Evolutionary conservation across 1,140 invertebrate genomes (phyloP).

Genomic region (Tribolium madens): DNA sequence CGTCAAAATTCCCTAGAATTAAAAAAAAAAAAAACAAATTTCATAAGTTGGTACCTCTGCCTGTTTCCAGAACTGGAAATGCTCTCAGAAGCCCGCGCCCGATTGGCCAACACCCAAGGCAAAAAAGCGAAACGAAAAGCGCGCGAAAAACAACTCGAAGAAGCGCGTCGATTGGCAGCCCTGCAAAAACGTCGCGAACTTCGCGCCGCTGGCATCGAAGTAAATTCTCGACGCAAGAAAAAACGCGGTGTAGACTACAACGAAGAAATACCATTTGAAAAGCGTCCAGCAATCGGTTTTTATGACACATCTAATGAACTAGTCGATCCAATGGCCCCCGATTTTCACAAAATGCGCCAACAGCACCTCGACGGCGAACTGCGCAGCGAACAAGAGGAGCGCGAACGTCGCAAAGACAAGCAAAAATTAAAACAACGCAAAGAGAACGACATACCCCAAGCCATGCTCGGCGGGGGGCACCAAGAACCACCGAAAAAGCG

Average conservation of each 20-base stretch:
- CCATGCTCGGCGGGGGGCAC: no score
- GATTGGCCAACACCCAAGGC: conserved; percentile 98
- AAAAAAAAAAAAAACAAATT: no score
- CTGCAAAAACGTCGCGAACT: conserved; percentile 97
- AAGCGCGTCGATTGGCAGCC: conserved; percentile 94
- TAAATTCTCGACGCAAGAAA: conserved; percentile 78
- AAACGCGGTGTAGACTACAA: conserved; percentile 97
- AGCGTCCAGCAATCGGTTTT: conserved; percentile 90
- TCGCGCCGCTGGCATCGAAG: conserved; percentile 95
- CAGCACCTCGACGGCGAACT: conserved; percentile 95
- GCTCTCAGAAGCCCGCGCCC: conserved; percentile 97
- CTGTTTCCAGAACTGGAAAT: conserved; percentile 91
- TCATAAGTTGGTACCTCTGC: no score
- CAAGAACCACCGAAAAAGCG: conserved; percentile 93
- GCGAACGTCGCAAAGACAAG: conserved; percentile 81
- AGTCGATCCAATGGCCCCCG: conserved; percentile 88
- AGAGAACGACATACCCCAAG: conserved; percentile 95
- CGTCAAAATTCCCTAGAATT: no score
- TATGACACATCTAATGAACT: conserved; percentile 93
- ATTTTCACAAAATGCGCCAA: conserved; percentile 90
- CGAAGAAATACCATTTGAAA: conserved; percentile 97
- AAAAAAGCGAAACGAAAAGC: conserved; percentile 99
- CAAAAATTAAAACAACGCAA: conserved; percentile 94
- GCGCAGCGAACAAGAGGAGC: conserved; percentile 88
- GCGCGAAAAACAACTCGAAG: conserved; percentile 97